These are phyloP conservation scores for Pampus argenteus DNA, from an alignment of 2,797 vertebrate species.

Conservation along the genomic window DNA sequence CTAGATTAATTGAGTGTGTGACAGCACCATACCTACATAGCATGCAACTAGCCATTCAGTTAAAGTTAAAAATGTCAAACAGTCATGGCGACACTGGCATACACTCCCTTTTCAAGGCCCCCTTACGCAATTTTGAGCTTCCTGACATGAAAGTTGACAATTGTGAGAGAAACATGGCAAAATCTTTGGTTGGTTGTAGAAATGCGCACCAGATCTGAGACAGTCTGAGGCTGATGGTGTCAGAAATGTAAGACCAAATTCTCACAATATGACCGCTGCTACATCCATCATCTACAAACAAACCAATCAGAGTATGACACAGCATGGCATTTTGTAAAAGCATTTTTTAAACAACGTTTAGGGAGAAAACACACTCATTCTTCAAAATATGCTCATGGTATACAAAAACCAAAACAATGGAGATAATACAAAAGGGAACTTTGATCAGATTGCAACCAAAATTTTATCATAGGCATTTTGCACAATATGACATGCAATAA, in stretches of 20 bases:
- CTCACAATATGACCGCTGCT: background rate
- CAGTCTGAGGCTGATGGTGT: background rate
- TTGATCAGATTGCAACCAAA: background rate
- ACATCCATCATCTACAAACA: background rate
- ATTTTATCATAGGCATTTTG: background rate
- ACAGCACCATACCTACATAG: background rate
- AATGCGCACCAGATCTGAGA: background rate
- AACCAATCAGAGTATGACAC: background rate
- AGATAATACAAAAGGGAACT: no score
- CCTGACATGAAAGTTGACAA: no score
- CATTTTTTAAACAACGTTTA: no score
- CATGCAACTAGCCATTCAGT: background rate
- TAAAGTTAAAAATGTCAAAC: background rate
- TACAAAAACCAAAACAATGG: no score
- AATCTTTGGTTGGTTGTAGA: no score
- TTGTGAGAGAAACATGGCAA: no score
- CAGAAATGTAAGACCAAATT: background rate
- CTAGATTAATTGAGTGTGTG: no score
- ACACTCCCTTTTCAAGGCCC: background rate
- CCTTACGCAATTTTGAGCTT: no score
- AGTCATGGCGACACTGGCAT: background rate
- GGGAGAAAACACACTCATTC: no score
- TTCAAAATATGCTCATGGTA: no score
- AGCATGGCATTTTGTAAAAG: background rate
- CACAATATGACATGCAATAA: background rate